A percentile compares a stretch with the other conserved stretches of the same genome.
These are phyloP conservation scores for Campoplex capitator DNA, from an alignment of 2,888 invertebrate genomes.

Conservation along the genomic window DNA sequence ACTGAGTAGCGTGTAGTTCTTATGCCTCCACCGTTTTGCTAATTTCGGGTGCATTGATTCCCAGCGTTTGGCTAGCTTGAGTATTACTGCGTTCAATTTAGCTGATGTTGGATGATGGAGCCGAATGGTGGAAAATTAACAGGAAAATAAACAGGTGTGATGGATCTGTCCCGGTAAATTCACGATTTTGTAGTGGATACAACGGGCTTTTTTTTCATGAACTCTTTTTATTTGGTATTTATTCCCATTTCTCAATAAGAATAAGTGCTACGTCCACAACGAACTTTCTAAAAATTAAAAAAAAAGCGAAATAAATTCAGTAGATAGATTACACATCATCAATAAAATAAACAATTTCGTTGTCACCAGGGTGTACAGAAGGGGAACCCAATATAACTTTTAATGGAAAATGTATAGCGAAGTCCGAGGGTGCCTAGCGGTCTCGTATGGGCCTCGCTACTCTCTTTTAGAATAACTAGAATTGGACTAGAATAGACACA, in stretches of 20 bases:
- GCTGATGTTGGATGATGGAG: not conserved
- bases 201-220: not conserved
- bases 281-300: too few species aligned
- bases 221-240: not conserved
- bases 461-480: too few species aligned
- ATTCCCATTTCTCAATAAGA: not conserved
- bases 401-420: too few species aligned
- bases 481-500: too few species aligned
- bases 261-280: too few species aligned
- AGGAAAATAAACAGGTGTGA: constrained; percentile 12
- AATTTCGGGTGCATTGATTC: not conserved
- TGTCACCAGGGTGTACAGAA: too few species aligned
- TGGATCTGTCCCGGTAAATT: not conserved
- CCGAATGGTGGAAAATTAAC: constrained; percentile 1
- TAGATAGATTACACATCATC: too few species aligned
- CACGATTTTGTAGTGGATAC: not conserved
- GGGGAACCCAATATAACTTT: too few species aligned
- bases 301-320: too few species aligned
- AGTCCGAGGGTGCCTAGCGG: too few species aligned
- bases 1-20: not conserved
- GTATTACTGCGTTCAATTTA: not conserved
- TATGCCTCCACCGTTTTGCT: not conserved
- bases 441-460: too few species aligned
- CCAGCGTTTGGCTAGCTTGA: not conserved
- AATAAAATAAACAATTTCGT: too few species aligned